A percentile compares a stretch with the other conserved stretches of the same genome.
These are phyloP conservation scores for Thryonomys swinderianus DNA, from an alignment of 2,113 vertebrate species.

Conservation along the genomic window DNA sequence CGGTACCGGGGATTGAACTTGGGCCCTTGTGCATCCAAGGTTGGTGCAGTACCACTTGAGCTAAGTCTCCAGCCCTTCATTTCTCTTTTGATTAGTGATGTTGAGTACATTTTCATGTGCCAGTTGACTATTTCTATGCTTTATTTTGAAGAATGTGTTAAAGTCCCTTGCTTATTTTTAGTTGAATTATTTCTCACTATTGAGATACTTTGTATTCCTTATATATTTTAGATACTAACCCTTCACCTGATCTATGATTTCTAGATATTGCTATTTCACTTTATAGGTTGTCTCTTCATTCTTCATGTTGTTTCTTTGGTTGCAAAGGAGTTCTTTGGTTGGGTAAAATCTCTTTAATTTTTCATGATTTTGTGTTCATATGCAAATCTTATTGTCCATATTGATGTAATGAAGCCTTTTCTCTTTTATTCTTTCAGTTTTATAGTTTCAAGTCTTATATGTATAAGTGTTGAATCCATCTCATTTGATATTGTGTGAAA, in stretches of 20 bases:
- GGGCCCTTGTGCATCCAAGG: no score
- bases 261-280: neutral
- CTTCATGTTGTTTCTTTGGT: neutral
- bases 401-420: rapidly evolving
- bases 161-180: neutral
- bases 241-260: neutral
- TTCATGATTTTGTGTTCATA: neutral
- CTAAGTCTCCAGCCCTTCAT: no score
- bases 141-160: neutral
- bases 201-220: neutral
- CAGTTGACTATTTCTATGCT: neutral
- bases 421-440: neutral
- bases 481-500: neutral
- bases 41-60: no score
- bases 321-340: neutral
- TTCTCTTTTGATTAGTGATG: neutral
- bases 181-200: neutral
- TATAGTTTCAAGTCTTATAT: neutral
- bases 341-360: neutral
- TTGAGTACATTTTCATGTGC: neutral
- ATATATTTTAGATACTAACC: neutral
- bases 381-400: neutral
- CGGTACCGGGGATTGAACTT: no score
- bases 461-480: neutral
- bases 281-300: neutral